A percentile compares a stretch with the other conserved stretches of the same genome.
phyloP scores from a whole-genome alignment of 1,140 invertebrate species.

The Scaptomyza montana region DNA sequence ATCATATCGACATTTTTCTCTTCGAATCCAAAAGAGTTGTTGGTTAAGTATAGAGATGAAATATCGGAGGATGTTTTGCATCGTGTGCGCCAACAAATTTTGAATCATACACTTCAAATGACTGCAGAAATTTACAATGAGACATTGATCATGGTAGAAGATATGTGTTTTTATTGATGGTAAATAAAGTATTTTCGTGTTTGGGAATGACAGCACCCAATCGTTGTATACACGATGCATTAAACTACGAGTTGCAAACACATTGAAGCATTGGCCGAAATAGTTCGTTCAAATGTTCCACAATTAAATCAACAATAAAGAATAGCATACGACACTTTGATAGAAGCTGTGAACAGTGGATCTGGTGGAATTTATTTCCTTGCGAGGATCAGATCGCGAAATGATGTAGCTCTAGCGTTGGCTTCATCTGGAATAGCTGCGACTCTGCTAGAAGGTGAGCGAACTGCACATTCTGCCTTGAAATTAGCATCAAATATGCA shows the following conservation, averaged over 20 bases:
- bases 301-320: conserved; percentile 38
- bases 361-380: conserved; percentile 57
- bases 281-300: conserved; percentile 32
- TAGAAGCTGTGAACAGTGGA: conserved; percentile 32
- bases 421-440: conserved; percentile 84
- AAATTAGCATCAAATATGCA: too few relatives aligned
- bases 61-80: conserved; percentile 60
- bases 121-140: conserved; percentile 62
- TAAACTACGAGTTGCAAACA: conserved; percentile 64
- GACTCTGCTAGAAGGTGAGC: too few relatives aligned
- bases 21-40: conserved; percentile 69
- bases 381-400: conserved; percentile 58
- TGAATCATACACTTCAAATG: conserved; percentile 24
- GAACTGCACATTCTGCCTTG: too few relatives aligned
- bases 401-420: conserved; percentile 82
- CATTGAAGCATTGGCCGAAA: conserved; percentile 33
- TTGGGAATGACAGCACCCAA: conserved; percentile 74
- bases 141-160: conserved; percentile 75
- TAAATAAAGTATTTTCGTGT: conserved; percentile 51
- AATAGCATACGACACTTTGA: conserved; percentile 41
- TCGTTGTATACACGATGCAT: conserved; percentile 56
- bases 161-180: conserved; percentile 62
- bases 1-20: conserved; percentile 69
- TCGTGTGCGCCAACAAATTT: conserved; percentile 68
- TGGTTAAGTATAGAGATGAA: conserved; percentile 74